A percentile compares a stretch with the other conserved stretches of the same genome.
Conservation (phyloP, 2,888 invertebrate genomes). For the Leptogaster cylindrica region DNA sequence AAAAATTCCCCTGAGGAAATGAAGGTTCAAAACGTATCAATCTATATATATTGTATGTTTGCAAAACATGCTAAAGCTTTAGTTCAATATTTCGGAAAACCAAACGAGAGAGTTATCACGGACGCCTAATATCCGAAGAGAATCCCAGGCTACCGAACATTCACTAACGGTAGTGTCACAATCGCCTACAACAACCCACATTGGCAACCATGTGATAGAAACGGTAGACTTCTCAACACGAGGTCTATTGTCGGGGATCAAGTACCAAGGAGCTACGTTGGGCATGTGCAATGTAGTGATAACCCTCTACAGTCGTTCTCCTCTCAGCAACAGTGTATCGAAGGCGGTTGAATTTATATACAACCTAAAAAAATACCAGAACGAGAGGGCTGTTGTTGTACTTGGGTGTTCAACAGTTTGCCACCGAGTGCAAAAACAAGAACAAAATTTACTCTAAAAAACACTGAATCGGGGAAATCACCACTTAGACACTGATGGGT, state of each 20-base stretch:
- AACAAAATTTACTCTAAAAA: too few relatives aligned
- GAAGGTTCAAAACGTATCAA: too few relatives aligned
- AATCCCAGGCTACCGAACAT: too few relatives aligned
- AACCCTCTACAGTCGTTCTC: background rate
- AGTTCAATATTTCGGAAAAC: too few relatives aligned
- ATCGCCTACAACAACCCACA: background rate
- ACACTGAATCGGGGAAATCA: background rate
- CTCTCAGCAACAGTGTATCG: background rate
- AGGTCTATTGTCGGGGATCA: slow-evolving; percentile 32
- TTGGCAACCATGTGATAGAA: slow-evolving; percentile 20
- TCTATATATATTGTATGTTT: too few relatives aligned
- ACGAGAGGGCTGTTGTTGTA: background rate
- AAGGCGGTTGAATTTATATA: background rate
- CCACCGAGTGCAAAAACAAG: slow-evolving; percentile 7
- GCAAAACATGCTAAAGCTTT: too few relatives aligned
- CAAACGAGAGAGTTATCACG: too few relatives aligned
- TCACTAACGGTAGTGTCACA: too few relatives aligned
- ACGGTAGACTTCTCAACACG: slow-evolving; percentile 16
- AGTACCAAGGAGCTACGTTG: background rate
- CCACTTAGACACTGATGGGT: background rate
- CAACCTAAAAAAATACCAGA: background rate
- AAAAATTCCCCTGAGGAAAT: too few relatives aligned
- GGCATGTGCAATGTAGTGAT: slow-evolving; percentile 16
- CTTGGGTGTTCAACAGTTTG: slow-evolving; percentile 24
- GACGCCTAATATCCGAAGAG: too few relatives aligned